These are phyloP conservation scores for Umimayanthus kanabou DNA, from an alignment of 92 coral and sea anemone genomes.

Conservation along the genomic window DNA sequence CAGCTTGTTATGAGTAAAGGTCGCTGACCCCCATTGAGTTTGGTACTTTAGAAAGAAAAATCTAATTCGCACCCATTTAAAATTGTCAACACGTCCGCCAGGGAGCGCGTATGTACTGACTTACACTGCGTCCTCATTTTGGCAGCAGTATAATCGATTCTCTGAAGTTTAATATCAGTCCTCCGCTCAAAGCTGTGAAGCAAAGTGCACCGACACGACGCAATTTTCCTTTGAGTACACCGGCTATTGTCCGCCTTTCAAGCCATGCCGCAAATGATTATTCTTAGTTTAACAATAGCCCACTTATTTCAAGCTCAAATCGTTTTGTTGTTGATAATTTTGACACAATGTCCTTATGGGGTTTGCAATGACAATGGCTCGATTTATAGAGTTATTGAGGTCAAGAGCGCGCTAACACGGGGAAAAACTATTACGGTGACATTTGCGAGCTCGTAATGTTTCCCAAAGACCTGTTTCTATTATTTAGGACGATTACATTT, in stretches of 20 bases:
- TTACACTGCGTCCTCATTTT: constrained; percentile 2
- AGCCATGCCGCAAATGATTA: constrained; percentile 74
- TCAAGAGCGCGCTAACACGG: constrained; percentile 32
- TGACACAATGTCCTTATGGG: constrained; percentile 75
- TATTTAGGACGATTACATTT: constrained; percentile 19
- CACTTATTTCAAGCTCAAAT: constrained; percentile 79
- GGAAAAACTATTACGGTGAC: constrained; percentile 37
- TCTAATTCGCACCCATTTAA: constrained; percentile 67
- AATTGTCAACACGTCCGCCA: constrained; percentile 52
- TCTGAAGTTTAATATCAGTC: constrained; percentile 62
- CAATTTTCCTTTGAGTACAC: constrained; percentile 52
- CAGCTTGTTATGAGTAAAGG: constrained; percentile 52
- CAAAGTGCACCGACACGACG: constrained; percentile 81
- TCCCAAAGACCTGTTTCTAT: constrained; percentile 10
- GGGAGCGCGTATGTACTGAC: constrained; percentile 9
- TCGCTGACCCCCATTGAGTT: constrained; percentile 56
- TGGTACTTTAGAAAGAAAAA: constrained; percentile 24
- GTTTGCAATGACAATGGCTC: constrained; percentile 60
- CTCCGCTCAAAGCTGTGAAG: constrained; percentile 82
- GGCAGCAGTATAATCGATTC: constrained; percentile 51
- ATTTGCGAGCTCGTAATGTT: constrained; percentile 18
- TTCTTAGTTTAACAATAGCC: constrained; percentile 68
- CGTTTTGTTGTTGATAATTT: constrained; percentile 91
- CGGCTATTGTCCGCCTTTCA: constrained; percentile 69
- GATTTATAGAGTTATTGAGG: constrained; percentile 69